Evolutionary conservation across 2,113 vertebrate genomes (phyloP).

Genomic region (Ariopsis seemanni): DNA sequence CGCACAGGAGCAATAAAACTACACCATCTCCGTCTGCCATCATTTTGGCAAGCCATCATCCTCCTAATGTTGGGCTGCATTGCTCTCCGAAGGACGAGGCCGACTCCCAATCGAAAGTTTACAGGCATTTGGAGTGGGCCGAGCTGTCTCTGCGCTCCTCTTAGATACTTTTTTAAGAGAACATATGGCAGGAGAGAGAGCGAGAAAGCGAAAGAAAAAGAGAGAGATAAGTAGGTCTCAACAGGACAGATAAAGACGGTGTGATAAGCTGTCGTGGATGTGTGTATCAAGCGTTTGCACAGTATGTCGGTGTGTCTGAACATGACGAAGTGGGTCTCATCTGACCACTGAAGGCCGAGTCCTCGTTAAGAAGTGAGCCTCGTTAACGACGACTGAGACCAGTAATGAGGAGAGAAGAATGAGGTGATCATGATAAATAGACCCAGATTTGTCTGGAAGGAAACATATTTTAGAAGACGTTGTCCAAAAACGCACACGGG

Average conservation of each 20-base stretch:
- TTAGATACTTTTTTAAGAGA: conserved; percentile 67
- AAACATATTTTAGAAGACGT: neutral
- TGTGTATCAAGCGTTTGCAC: neutral
- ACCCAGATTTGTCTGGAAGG: conserved; percentile 36
- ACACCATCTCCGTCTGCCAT: conserved; percentile 50
- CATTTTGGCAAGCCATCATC: conserved; percentile 29
- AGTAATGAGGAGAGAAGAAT: conserved; percentile 23
- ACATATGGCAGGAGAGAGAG: conserved; percentile 63
- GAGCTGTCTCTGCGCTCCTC: conserved; percentile 56
- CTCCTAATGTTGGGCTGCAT: conserved; percentile 33
- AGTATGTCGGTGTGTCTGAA: conserved; percentile 3
- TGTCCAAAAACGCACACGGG: neutral
- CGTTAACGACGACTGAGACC: conserved; percentile 22
- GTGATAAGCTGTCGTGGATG: conserved; percentile 50
- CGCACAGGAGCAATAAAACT: conserved; percentile 68
- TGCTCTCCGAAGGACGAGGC: conserved; percentile 37
- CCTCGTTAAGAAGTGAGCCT: conserved; percentile 15
- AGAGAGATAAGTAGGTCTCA: conserved; percentile 43
- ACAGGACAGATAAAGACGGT: conserved; percentile 57
- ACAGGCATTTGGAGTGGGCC: conserved; percentile 57
- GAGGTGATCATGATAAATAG: conserved; percentile 26
- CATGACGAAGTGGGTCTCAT: neutral
- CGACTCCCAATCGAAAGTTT: conserved; percentile 42
- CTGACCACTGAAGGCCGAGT: conserved; percentile 25
- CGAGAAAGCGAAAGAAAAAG: conserved; percentile 10